Conservation (phyloP, 2,888 invertebrate genomes). For the Diadegma fenestrale region DNA sequence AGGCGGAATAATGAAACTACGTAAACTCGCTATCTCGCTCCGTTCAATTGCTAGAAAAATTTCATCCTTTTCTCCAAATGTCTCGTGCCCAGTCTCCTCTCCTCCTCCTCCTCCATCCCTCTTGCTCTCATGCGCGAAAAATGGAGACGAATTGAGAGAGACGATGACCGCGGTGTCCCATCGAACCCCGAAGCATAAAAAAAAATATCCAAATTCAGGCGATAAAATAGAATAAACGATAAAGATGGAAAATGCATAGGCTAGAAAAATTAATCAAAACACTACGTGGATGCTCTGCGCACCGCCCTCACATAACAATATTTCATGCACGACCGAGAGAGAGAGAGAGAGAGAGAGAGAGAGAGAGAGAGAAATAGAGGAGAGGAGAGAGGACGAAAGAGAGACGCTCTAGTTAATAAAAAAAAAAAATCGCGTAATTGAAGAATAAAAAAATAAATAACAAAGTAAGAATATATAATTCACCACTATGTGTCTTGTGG, state of each 20-base stretch:
- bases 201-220: too few relatives aligned
- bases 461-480: conserved; percentile 68
- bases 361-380: not conserved
- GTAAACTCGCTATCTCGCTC: conserved; percentile 63
- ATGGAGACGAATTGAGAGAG: too few relatives aligned
- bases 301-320: too few relatives aligned
- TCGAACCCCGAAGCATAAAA: too few relatives aligned
- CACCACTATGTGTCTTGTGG: conserved; percentile 76
- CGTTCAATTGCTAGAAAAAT: conserved; percentile 36
- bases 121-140: too few relatives aligned
- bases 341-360: not conserved
- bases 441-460: conserved; percentile 8
- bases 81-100: conserved; percentile 37
- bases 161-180: too few relatives aligned
- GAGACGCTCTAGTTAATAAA: not conserved
- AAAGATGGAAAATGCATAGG: too few relatives aligned
- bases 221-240: too few relatives aligned
- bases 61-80: conserved; percentile 31
- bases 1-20: conserved; percentile 30
- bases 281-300: too few relatives aligned
- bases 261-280: too few relatives aligned
- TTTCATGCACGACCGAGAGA: not conserved
- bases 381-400: conserved; percentile 3
- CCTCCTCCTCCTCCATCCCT: not conserved
- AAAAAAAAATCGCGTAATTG: conserved; percentile 4